Evolutionary conservation across 2,113 vertebrate genomes (phyloP).

Genomic region (Aegotheles bennettii): DNA sequence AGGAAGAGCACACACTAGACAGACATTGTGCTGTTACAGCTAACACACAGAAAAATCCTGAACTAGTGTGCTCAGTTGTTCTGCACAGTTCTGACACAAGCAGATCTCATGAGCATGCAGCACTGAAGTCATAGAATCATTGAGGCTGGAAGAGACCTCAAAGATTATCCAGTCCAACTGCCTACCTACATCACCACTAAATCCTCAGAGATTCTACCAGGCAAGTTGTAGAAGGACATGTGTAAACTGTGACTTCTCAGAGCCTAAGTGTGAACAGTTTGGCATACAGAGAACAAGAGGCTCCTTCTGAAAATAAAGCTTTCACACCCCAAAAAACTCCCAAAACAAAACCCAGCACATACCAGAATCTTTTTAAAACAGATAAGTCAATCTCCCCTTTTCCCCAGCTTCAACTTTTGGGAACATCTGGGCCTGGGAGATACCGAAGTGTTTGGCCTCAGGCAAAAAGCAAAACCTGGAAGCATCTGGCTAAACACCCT

Average conservation of each 20-base stretch:
- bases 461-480: not conserved
- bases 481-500: not conserved
- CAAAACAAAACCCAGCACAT: not conserved
- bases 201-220: not conserved
- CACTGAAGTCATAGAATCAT: too few relatives aligned
- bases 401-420: not conserved
- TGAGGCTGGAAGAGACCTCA: too few relatives aligned
- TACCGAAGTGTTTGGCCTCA: not conserved
- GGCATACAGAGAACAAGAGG: not conserved
- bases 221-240: not conserved
- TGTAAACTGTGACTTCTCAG: not conserved
- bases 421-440: not conserved
- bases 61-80: not conserved
- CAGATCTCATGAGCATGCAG: accelerated
- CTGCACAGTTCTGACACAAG: not conserved
- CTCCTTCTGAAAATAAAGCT: not conserved
- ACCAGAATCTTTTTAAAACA: not conserved
- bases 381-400: not conserved
- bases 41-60: not conserved
- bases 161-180: too few relatives aligned
- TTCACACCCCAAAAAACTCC: not conserved
- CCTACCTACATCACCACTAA: too few relatives aligned
- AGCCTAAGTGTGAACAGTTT: not conserved
- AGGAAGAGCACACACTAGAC: not conserved
- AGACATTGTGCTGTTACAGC: not conserved